phyloP scores from a whole-genome alignment of 1,140 invertebrate genomes.

The Mamestra configurata region DNA sequence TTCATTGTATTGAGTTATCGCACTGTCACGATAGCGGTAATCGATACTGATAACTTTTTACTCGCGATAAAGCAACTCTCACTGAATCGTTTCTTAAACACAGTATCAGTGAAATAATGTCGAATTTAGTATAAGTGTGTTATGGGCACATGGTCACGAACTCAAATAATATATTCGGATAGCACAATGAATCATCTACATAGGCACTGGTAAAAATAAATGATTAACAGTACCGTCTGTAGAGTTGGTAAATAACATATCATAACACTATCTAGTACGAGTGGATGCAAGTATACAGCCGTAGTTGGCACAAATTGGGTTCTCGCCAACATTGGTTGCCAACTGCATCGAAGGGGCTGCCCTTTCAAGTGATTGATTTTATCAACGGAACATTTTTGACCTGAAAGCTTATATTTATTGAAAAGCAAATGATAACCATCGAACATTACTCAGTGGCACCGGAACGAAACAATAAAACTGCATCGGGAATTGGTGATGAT shows the following conservation, averaged over 20 bases:
- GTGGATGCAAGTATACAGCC: conserved; percentile 60
- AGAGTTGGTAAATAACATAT: conserved; percentile 39
- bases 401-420: conserved; percentile 23
- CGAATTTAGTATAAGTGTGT: conserved; percentile 42
- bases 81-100: conserved; percentile 55
- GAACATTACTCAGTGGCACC: background rate
- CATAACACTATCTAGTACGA: conserved; percentile 35
- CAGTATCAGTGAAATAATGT: conserved; percentile 10
- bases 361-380: conserved; percentile 63
- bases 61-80: conserved; percentile 68
- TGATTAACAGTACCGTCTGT: conserved; percentile 5
- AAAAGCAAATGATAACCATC: conserved; percentile 3
- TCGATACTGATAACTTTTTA: conserved; percentile 76
- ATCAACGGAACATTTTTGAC: conserved; percentile 51
- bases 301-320: conserved; percentile 71
- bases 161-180: conserved; percentile 28
- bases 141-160: conserved; percentile 39
- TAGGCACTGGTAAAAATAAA: conserved; percentile 33
- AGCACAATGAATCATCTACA: conserved; percentile 40
- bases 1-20: conserved; percentile 68
- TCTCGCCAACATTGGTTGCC: conserved; percentile 70
- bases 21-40: conserved; percentile 75
- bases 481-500: conserved; percentile 47
- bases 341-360: conserved; percentile 68
- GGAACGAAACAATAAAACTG: conserved; percentile 55